These are phyloP conservation scores for Tenthredo mesomela DNA, from an alignment of 2,888 invertebrate species.

Conservation along the genomic window DNA sequence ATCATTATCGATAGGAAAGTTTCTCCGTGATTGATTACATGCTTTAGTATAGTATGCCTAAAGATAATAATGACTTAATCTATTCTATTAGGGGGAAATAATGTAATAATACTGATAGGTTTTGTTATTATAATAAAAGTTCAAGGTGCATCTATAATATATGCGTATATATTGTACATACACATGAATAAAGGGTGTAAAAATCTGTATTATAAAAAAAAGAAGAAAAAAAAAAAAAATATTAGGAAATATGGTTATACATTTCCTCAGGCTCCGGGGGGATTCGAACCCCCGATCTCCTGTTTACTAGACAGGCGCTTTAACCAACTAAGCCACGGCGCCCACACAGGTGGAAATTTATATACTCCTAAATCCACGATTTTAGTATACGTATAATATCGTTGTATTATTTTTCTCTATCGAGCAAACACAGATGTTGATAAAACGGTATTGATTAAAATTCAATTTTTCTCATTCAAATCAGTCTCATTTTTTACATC, in stretches of 20 bases:
- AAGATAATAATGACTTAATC: neutral
- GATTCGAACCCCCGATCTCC: conserved; percentile 86
- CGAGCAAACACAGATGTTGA: neutral
- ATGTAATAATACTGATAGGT: neutral
- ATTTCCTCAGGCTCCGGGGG: conserved; percentile 80
- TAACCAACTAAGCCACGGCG: conserved; percentile 91
- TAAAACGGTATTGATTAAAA: neutral
- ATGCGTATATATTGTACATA: neutral
- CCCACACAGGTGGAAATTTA: conserved; percentile 71
- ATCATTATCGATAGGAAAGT: neutral
- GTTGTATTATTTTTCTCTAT: neutral
- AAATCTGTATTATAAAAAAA: neutral
- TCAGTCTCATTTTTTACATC: neutral
- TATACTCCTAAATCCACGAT: neutral
- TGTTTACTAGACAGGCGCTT: conserved; percentile 87
- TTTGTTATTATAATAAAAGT: neutral
- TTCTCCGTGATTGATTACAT: neutral
- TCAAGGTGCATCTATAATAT: neutral
- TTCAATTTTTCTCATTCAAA: neutral
- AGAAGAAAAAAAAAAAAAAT: neutral
- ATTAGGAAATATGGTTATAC: neutral
- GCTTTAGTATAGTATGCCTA: neutral
- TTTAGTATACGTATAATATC: neutral
- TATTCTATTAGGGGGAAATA: neutral
- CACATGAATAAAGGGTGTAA: neutral